Conservation (phyloP, 2,888 invertebrate species). For the Hydraecia micacea region DNA sequence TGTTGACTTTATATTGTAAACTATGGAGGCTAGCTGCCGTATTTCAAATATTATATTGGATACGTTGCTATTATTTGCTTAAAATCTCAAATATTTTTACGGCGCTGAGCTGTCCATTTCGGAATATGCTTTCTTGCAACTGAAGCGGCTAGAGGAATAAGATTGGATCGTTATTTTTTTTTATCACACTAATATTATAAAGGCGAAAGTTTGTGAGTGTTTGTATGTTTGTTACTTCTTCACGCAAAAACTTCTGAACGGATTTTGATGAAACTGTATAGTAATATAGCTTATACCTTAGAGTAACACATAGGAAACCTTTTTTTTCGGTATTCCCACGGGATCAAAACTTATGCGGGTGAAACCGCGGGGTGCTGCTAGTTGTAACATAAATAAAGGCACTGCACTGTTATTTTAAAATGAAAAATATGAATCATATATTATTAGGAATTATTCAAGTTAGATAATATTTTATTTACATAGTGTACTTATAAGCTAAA, state of each 20-base stretch:
- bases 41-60: conserved; percentile 42
- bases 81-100: conserved; percentile 32
- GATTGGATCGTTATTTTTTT: background rate
- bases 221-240: too few relatives aligned
- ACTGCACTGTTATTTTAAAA: conserved; percentile 1
- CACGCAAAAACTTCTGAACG: too few relatives aligned
- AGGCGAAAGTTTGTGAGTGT: background rate
- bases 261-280: too few relatives aligned
- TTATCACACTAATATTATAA: background rate
- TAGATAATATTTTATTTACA: background rate
- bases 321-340: too few relatives aligned
- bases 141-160: background rate
- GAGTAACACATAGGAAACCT: too few relatives aligned
- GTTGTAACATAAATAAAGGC: too few relatives aligned
- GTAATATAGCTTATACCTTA: too few relatives aligned
- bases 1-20: conserved; percentile 47
- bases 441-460: background rate
- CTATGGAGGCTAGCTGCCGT: conserved; percentile 38
- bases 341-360: too few relatives aligned
- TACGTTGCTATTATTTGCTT: conserved; percentile 30
- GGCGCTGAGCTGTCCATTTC: background rate
- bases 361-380: too few relatives aligned
- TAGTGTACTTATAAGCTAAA: too few relatives aligned
- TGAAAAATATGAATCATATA: background rate
- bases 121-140: conserved; percentile 17